Base-by-base conservation (phyloP, 2,797 vertebrate species). In the Octomys mimax region DNA sequence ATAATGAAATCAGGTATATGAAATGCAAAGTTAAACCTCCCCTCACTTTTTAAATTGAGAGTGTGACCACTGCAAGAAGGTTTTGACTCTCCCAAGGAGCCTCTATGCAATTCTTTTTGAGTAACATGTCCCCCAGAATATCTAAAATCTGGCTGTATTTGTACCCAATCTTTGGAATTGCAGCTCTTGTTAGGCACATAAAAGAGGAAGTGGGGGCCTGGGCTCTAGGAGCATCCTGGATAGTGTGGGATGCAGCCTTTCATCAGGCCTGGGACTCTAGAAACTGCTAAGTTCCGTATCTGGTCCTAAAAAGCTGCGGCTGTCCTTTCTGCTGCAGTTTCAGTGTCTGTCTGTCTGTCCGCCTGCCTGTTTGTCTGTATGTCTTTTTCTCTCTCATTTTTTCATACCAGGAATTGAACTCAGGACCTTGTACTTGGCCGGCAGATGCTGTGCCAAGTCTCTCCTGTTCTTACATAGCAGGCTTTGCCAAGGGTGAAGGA, bases 401-500 rank as follows among this genome's bases (percentile, higher is more conserved):
- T 57, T 57, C 16, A 16, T 18, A 57, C 54, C 54, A 57, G 54
- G 54, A 57, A 57, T 57, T 57, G 54, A 57, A 57, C 16, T 57
- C 54, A 57, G 11, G 54, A 57, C 54, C 54, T 18, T 57, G 54
- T 5, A 4, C 14, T 16, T 57, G 16, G 16, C 54, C 16, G 54
- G 54, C 54, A 57, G 54, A 16, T 57, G 54, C 16, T 57, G 16
- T 57, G 54, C 54, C 54, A 57, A 57, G 54, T 79, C 54, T 91
- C 59, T 77, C 54, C 66, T 91, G 21, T 91, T 87, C 28, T 21
- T 80, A 24, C 42, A 16, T 22, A 42, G 36, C 42, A 61, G 59
- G 9, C 79, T 89, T 96, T 95, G 97, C 94, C 96, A 89, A 87
- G 87, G 75, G 82, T 87, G 79, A 92, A 92, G 89, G 64, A 89